Evolutionary conservation across 2,888 invertebrate genomes (phyloP).

Genomic region (Sarcophaga carnaria): DNA sequence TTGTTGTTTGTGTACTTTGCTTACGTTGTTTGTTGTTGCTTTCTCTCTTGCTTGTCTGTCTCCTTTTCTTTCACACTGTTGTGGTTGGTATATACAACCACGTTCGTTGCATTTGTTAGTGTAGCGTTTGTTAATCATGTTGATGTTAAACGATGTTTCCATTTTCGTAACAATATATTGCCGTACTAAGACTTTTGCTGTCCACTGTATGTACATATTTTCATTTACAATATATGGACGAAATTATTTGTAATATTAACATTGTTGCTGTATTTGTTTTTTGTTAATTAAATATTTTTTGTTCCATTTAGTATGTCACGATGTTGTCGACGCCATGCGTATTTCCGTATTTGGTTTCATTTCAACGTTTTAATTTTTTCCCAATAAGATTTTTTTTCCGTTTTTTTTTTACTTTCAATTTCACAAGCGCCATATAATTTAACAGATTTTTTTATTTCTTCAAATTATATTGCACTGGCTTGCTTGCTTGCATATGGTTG

Average conservation of each 20-base stretch:
- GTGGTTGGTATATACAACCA: too few species aligned
- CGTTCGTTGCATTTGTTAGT: too few species aligned
- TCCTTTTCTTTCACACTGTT: too few species aligned
- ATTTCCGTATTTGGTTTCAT: slow-evolving; percentile 66
- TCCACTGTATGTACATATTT: slow-evolving; percentile 3
- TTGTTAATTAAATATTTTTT: neutral
- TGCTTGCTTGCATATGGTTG: too few species aligned
- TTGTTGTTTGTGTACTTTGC: too few species aligned
- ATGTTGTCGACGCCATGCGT: slow-evolving; percentile 61
- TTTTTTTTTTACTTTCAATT: slow-evolving; percentile 50
- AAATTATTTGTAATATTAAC: slow-evolving; percentile 42
- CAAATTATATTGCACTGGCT: too few species aligned
- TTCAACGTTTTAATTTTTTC: slow-evolving; percentile 3
- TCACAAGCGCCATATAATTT: slow-evolving; percentile 60
- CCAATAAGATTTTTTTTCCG: neutral
- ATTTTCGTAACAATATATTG: too few species aligned
- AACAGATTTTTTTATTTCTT: slow-evolving; percentile 17
- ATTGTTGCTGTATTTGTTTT: slow-evolving; percentile 2
- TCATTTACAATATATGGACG: slow-evolving; percentile 18
- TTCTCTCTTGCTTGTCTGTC: too few species aligned
- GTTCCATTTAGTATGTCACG: slow-evolving; percentile 51
- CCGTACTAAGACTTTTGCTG: neutral
- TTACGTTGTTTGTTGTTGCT: too few species aligned
- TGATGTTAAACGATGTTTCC: too few species aligned
- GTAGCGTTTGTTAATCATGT: too few species aligned